Evolutionary conservation across 2,888 invertebrate species (phyloP).

Genomic region (Pemphredon lugubris): DNA sequence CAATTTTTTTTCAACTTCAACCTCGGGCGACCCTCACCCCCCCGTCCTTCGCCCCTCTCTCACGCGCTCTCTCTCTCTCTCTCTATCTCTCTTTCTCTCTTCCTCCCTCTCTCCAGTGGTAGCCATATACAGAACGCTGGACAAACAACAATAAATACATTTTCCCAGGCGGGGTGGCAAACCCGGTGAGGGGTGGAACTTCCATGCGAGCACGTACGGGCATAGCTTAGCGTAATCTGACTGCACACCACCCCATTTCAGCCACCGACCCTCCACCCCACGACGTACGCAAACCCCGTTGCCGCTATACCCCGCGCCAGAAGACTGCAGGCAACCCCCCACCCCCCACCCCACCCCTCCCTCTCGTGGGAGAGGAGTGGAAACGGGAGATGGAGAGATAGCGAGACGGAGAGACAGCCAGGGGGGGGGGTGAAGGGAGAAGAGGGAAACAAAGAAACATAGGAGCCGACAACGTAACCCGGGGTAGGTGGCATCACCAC

Average conservation of each 20-base stretch:
- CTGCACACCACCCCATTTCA: conserved; percentile 79
- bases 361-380: conserved; percentile 41
- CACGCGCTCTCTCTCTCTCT: too few species aligned
- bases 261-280: conserved; percentile 63
- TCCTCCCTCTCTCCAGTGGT: conserved; percentile 31
- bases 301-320: conserved; percentile 42
- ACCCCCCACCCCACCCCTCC: too few species aligned
- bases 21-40: conserved; percentile 56
- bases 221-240: conserved; percentile 81
- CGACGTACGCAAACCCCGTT: conserved; percentile 63
- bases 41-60: conserved; percentile 13
- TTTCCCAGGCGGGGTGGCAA: conserved; percentile 74
- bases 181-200: conserved; percentile 72
- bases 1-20: conserved; percentile 73
- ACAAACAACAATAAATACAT: conserved; percentile 81
- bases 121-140: conserved; percentile 74
- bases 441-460: conserved; percentile 39
- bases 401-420: conserved; percentile 20
- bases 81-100: conserved; percentile 46
- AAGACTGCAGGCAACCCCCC: conserved; percentile 64
- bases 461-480: conserved; percentile 44
- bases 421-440: conserved; percentile 5
- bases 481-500: conserved; percentile 69
- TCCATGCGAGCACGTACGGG: conserved; percentile 80
- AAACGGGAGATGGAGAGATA: conserved; percentile 34